Percentiles rank a stretch among this genome's conserved stretches.
These are phyloP conservation scores for Trichopria drosophilae DNA, from an alignment of 2,888 invertebrate species.

Conservation along the genomic window DNA sequence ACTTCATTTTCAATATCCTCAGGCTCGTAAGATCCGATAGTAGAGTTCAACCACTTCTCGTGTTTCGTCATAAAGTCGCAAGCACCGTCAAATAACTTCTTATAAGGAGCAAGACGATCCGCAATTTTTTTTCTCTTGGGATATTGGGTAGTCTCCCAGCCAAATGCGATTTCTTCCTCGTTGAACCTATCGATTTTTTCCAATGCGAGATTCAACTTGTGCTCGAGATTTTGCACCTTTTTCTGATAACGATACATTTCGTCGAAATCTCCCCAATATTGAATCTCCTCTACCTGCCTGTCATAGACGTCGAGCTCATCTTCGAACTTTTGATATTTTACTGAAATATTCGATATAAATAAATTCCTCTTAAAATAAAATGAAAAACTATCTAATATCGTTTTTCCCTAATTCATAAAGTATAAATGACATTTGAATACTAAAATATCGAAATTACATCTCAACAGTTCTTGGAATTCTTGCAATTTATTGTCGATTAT, in stretches of 20 bases:
- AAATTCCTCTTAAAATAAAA: too few species aligned
- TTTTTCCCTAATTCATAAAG: too few species aligned
- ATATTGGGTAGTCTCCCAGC: conserved; percentile 89
- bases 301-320: conserved; percentile 81
- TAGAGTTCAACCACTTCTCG: conserved; percentile 80
- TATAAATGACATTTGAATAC: neutral
- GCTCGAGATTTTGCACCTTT: conserved; percentile 76
- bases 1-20: conserved; percentile 88
- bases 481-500: conserved; percentile 78
- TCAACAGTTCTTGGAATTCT: conserved; percentile 83
- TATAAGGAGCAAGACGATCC: conserved; percentile 81
- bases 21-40: conserved; percentile 80
- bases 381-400: too few species aligned
- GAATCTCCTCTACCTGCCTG: conserved; percentile 81
- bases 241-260: conserved; percentile 81
- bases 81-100: conserved; percentile 83
- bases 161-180: conserved; percentile 85
- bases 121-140: conserved; percentile 77
- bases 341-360: conserved; percentile 28
- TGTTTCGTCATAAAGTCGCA: conserved; percentile 83
- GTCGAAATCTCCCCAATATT: conserved; percentile 82
- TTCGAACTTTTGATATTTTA: conserved; percentile 77
- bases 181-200: conserved; percentile 87
- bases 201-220: conserved; percentile 74
- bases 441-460: too few species aligned